phyloP scores from a whole-genome alignment of 1,140 invertebrate genomes.

The Parapsyche elsis region DNA sequence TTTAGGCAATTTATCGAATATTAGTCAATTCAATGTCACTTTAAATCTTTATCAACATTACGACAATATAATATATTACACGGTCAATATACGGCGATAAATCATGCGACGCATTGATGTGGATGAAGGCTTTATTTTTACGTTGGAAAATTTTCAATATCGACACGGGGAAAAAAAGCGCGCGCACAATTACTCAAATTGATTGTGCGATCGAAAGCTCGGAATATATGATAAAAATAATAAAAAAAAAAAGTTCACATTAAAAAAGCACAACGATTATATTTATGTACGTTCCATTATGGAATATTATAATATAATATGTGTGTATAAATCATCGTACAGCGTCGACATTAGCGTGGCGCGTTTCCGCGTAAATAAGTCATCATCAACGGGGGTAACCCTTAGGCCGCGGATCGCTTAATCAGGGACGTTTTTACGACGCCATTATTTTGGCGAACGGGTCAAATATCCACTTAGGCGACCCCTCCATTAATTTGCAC shows the following conservation, averaged over 20 bases:
- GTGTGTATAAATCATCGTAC: slow-evolving; percentile 6
- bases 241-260: not conserved
- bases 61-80: slow-evolving; percentile 8
- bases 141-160: too few species aligned
- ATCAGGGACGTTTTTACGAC: slow-evolving; percentile 50
- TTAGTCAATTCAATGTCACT: not conserved
- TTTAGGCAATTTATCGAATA: not conserved
- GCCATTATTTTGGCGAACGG: slow-evolving; percentile 51
- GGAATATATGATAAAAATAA: too few species aligned
- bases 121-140: too few species aligned
- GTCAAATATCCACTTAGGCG: slow-evolving; percentile 52
- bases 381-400: slow-evolving; percentile 32
- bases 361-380: slow-evolving; percentile 30
- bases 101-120: not conserved
- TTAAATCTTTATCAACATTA: not conserved
- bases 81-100: not conserved
- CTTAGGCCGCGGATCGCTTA: slow-evolving; percentile 40
- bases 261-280: not conserved
- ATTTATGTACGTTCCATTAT: not conserved
- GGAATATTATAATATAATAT: not conserved
- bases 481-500: slow-evolving; percentile 49
- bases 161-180: too few species aligned
- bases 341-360: not conserved
- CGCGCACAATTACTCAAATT: too few species aligned
- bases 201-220: too few species aligned